Conservation (phyloP, 2,797 vertebrate genomes). For the Antrozous pallidus region DNA sequence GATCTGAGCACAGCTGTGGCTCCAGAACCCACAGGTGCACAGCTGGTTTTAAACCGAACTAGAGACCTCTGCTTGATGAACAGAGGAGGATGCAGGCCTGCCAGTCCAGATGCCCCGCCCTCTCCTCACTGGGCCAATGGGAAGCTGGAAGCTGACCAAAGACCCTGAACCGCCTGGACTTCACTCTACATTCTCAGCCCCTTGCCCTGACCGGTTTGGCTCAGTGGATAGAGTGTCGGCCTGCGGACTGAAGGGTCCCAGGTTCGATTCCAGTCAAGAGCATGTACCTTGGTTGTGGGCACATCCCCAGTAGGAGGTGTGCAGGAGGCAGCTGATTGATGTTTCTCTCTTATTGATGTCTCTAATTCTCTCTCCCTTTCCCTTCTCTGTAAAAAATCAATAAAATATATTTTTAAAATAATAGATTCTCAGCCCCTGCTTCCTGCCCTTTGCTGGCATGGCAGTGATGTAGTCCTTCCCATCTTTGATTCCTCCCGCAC, state of each 20-base stretch:
- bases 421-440: too few relatives aligned
- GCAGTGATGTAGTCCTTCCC: neutral
- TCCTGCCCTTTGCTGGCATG: neutral
- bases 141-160: neutral
- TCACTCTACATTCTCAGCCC: neutral
- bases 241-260: too few relatives aligned
- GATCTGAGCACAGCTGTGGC: neutral
- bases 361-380: too few relatives aligned
- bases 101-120: neutral
- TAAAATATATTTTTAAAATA: too few relatives aligned
- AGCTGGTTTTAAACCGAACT: neutral
- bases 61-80: neutral
- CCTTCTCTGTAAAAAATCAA: too few relatives aligned
- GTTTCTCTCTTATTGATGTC: too few relatives aligned
- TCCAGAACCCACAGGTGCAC: neutral
- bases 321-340: too few relatives aligned
- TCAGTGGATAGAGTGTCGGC: too few relatives aligned
- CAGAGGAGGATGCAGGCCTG: neutral
- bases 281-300: too few relatives aligned
- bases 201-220: too few relatives aligned
- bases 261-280: too few relatives aligned
- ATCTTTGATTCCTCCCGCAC: neutral
- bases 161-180: accelerated
- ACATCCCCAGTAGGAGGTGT: too few relatives aligned
- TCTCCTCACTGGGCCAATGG: neutral